Conservation (phyloP, 1,140 invertebrate genomes). For the Phymastichus coffea region DNA sequence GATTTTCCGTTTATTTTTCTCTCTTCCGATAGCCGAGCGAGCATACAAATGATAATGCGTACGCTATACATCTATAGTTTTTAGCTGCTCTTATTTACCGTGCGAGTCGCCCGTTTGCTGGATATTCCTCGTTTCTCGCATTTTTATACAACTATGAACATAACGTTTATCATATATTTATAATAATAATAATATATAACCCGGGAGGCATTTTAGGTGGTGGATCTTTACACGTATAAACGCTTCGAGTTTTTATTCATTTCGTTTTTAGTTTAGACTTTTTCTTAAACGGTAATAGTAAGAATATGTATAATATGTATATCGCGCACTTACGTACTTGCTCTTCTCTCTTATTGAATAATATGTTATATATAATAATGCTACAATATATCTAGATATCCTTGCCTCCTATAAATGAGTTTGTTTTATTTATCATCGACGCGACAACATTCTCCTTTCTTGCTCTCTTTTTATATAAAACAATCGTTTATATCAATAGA, state of each 20-base stretch:
- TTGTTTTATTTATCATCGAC: constrained; percentile 29
- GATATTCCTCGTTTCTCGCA: no score
- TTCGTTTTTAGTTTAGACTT: constrained; percentile 17
- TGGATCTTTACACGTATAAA: constrained; percentile 43
- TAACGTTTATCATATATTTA: constrained; percentile 12
- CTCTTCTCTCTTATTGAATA: background rate
- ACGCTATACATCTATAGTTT: no score
- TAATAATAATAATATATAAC: constrained; percentile 19
- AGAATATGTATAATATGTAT: background rate
- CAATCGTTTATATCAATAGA: constrained; percentile 34
- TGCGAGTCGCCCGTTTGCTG: no score
- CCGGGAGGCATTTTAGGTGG: constrained; percentile 44
- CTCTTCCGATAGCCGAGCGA: no score
- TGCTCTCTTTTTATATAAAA: constrained; percentile 41
- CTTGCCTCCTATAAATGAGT: constrained; percentile 23
- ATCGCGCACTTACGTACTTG: constrained; percentile 30
- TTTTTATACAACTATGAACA: no score
- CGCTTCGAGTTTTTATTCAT: constrained; percentile 31
- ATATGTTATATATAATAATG: no score
- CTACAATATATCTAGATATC: no score
- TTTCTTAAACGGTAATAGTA: background rate
- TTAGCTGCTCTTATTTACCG: no score
- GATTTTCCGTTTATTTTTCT: no score
- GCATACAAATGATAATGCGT: no score
- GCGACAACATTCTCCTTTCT: constrained; percentile 43